Base-by-base conservation (phyloP, 2,888 invertebrate genomes). In the Trachelus tabidus region DNA sequence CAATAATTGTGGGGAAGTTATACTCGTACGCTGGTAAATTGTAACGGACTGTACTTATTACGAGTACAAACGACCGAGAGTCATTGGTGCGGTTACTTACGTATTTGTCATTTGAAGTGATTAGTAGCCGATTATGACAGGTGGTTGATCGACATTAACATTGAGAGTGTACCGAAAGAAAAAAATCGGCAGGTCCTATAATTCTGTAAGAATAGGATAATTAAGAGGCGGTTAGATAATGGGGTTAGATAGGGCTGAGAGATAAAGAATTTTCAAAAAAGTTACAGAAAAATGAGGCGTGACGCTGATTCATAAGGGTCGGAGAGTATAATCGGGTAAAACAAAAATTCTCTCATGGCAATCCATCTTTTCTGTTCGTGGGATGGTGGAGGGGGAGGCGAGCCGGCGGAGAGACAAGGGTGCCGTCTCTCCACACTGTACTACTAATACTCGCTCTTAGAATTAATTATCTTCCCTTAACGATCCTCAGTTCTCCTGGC, bases 401-500 rank as follows among this genome's bases (percentile, higher is more conserved):
- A 56, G 56, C 2, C 23, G 23, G 56, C 9, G 23, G 23, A 9
- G 56, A 1, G 56, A 56, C 23, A 23, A 56, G 56, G 56, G 23
- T 15, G 56, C 56, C 56, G 56, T 23, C 23, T 56, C 56, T 71
- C 78, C 76, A 76, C 71, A 81, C 78, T 74, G 77, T 68, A 79
- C 75, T 75, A 77, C 79, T 82, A 79, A 84, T 82, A 84, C 81
- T 83, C 79, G 76, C 77, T 81, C 83, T 83, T 79, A 73, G 83
- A 85, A 85, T 84, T 85, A 85, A 85, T 85, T 85, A 85, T 81
- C 83, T 73, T 77, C 75, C 75, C 78, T 56, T 84, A 82, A 82
- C 80, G 81, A 82, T 69, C 79, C 77, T 76, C 79, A 79, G 73
- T 56, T 56, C 56, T 56, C 56, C 23, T 56, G 56, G 23, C 56